phyloP scores from a whole-genome alignment of 2,797 vertebrate species.

The Hydrophis major region DNA sequence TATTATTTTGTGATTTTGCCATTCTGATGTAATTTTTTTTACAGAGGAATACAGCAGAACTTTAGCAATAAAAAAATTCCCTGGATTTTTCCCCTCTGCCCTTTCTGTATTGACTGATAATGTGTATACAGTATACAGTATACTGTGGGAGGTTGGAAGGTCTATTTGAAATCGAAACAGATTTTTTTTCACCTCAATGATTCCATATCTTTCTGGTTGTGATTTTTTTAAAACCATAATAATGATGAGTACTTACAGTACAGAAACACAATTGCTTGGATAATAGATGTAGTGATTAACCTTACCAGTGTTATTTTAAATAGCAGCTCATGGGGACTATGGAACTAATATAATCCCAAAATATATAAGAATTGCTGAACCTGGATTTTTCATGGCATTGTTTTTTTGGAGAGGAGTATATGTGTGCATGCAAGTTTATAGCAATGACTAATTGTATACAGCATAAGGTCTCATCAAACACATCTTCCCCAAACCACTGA shows the following conservation, averaged over 20 bases:
- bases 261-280: background rate
- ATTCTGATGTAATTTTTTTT: background rate
- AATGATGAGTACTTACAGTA: background rate
- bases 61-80: background rate
- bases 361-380: background rate
- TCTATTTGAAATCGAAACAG: background rate
- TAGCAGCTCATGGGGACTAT: background rate
- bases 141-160: background rate
- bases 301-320: background rate
- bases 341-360: background rate
- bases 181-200: background rate
- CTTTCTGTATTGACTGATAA: background rate
- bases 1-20: background rate
- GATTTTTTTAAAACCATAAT: background rate
- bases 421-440: background rate
- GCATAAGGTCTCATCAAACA: background rate
- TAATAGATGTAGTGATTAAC: background rate
- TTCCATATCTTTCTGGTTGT: background rate
- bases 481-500: background rate
- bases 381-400: background rate
- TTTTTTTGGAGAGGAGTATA: background rate
- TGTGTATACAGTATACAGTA: background rate
- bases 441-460: background rate
- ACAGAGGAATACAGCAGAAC: background rate
- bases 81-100: background rate